These are phyloP conservation scores for Echinometra lucunter DNA, from an alignment of 53 echinoderm and acorn worm species.

Conservation along the genomic window DNA sequence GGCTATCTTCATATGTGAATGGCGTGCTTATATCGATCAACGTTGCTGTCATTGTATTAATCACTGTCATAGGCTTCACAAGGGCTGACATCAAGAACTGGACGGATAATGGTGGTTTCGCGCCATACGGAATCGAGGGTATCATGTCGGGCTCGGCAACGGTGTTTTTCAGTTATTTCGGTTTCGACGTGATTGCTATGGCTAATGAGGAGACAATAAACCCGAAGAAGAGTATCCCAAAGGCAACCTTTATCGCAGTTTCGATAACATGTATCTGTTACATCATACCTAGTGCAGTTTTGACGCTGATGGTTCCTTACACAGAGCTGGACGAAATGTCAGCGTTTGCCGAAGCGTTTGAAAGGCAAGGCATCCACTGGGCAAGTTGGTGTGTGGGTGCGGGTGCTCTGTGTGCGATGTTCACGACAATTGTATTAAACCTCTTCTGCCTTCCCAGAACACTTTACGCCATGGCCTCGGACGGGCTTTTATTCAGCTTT, in stretches of 20 bases:
- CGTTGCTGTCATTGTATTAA: not conserved
- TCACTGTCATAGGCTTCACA: constrained; percentile 6
- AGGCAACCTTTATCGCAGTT: constrained; percentile 71
- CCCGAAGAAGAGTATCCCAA: constrained; percentile 74
- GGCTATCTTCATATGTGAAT: constrained; percentile 67
- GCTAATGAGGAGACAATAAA: constrained; percentile 79
- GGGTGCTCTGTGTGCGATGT: constrained; percentile 78
- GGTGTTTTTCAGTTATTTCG: constrained; percentile 76
- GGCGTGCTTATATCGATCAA: constrained; percentile 25
- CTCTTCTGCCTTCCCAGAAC: constrained; percentile 78
- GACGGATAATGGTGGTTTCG: constrained; percentile 65
- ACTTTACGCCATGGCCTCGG: constrained; percentile 82
- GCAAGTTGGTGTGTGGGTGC: constrained; percentile 76
- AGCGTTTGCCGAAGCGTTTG: constrained; percentile 77
- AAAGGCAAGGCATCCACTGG: constrained; percentile 68
- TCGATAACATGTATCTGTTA: constrained; percentile 69
- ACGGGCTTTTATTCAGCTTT: constrained; percentile 73
- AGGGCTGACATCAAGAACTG: constrained; percentile 45
- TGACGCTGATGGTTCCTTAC: constrained; percentile 81
- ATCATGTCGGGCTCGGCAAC: constrained; percentile 76
- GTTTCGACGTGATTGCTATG: constrained; percentile 82
- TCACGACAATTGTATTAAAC: constrained; percentile 53
- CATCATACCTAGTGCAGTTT: constrained; percentile 67
- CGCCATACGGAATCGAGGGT: constrained; percentile 73
- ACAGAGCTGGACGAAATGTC: constrained; percentile 68